Percentiles rank a stretch among this genome's conserved stretches.
These are phyloP conservation scores for Peromyscus attwateri DNA, from an alignment of 2,797 vertebrate genomes.

Conservation along the genomic window DNA sequence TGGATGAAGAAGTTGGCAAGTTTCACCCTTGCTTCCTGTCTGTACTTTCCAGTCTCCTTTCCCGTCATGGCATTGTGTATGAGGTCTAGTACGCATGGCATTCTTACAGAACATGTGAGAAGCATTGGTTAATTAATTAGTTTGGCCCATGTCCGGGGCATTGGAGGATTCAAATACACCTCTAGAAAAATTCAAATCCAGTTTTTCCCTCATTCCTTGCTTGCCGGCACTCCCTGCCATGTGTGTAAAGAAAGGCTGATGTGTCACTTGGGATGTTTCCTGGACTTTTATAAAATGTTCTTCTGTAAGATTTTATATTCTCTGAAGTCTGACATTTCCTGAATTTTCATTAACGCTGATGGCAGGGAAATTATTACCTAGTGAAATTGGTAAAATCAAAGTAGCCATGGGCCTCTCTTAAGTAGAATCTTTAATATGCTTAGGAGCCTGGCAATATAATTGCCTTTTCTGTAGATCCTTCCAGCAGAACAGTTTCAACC, in stretches of 20 bases:
- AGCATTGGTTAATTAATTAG: conserved; percentile 14
- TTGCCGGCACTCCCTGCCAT: background rate
- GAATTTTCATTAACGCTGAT: conserved; percentile 59
- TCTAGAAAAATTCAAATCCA: background rate
- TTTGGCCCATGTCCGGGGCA: background rate
- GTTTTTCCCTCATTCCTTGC: background rate
- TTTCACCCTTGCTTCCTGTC: background rate
- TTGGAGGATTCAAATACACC: background rate
- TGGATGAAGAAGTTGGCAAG: background rate
- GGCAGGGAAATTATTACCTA: conserved; percentile 65
- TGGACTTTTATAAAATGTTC: conserved; percentile 41
- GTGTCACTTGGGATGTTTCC: conserved; percentile 21
- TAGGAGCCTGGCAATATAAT: conserved; percentile 13
- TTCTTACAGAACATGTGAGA: background rate
- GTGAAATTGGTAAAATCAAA: conserved; percentile 74
- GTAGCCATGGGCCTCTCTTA: conserved; percentile 32
- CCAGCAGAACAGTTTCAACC: background rate
- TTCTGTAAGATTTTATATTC: conserved; percentile 60
- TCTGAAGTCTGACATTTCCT: conserved; percentile 64
- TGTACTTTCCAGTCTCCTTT: background rate
- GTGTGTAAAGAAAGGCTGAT: background rate
- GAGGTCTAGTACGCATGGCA: background rate
- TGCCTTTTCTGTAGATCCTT: conserved; percentile 11
- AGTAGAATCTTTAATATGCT: conserved; percentile 58
- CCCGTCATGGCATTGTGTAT: background rate